phyloP scores from a whole-genome alignment of 2,888 invertebrate species.

The Rhaphigaster nebulosa region DNA sequence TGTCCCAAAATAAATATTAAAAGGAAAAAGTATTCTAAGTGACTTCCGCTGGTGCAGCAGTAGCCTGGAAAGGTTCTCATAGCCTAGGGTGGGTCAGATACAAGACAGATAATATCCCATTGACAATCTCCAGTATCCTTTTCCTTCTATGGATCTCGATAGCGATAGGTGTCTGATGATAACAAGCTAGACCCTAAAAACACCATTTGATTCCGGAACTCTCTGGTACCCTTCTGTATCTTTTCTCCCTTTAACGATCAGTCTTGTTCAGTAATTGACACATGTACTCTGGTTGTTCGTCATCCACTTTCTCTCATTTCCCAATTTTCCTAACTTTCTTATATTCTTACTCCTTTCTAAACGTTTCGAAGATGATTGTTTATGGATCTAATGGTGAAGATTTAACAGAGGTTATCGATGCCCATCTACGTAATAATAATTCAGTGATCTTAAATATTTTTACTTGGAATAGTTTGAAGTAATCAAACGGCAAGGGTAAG shows the following conservation, averaged over 20 bases:
- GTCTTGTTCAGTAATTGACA: not conserved
- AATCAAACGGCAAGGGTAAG: no score
- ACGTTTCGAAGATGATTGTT: no score
- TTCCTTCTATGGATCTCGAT: not conserved
- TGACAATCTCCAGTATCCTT: slow-evolving; percentile 6
- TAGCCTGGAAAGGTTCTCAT: not conserved
- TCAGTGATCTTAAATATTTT: no score
- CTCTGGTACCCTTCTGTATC: not conserved
- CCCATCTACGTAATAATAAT: no score
- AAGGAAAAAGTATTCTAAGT: not conserved
- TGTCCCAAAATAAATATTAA: not conserved
- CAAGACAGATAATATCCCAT: not conserved
- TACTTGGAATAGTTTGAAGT: no score
- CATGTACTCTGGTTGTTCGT: not conserved
- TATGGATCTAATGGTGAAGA: no score
- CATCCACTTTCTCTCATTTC: not conserved
- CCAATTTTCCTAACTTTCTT: not conserved
- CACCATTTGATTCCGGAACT: not conserved
- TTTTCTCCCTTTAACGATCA: not conserved
- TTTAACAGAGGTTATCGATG: no score
- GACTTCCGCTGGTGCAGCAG: not conserved
- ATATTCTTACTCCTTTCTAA: not conserved
- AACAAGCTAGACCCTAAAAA: not conserved
- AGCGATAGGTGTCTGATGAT: not conserved
- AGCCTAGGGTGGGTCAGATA: not conserved